Conservation (phyloP, 2,888 invertebrate species). For the Mimachlamys varia region DNA sequence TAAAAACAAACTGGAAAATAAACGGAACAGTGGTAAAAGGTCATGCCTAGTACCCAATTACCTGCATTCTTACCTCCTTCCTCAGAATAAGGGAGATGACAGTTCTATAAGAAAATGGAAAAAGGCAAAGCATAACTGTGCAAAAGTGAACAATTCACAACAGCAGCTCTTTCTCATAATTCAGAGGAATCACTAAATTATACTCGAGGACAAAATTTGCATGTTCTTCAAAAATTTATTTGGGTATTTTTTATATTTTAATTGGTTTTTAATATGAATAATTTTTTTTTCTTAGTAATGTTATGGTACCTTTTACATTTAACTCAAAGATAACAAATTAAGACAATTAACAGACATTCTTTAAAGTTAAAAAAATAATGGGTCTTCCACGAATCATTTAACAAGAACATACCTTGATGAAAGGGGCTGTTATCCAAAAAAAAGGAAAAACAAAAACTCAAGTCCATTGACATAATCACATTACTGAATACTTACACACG, state of each 20-base stretch:
- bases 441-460: not conserved
- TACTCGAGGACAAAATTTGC: not conserved
- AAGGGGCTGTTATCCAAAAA: not conserved
- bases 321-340: too few relatives aligned
- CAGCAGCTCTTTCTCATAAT: not conserved
- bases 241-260: not conserved
- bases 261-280: not conserved
- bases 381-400: not conserved
- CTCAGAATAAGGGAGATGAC: constrained; percentile 28
- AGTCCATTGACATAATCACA: not conserved
- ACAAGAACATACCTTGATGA: not conserved
- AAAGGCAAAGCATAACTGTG: constrained; percentile 29
- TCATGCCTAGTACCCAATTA: constrained; percentile 34
- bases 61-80: constrained; percentile 26
- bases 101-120: constrained; percentile 31
- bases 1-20: not conserved
- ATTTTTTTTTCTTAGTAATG: not conserved
- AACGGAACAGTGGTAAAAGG: constrained; percentile 29
- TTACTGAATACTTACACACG: constrained; percentile 20
- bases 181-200: not conserved
- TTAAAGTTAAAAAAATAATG: not conserved
- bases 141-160: not conserved
- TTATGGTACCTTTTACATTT: not conserved
- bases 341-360: not conserved
- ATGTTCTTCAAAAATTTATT: not conserved